phyloP scores from a whole-genome alignment of 2,797 vertebrate species.

The Schizothorax lantsangensis region DNA sequence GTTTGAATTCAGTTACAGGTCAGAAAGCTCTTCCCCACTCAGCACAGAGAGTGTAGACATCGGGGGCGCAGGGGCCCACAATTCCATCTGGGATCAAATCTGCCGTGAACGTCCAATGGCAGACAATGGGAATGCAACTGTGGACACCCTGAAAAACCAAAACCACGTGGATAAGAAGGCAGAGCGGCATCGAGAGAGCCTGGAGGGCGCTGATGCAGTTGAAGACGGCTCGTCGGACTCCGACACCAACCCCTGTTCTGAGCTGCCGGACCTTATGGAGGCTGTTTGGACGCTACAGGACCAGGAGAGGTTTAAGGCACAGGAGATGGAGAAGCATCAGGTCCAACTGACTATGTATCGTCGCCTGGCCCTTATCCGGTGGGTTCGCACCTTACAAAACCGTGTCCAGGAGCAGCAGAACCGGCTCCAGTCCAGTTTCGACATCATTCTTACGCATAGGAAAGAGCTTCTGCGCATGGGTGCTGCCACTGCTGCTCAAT shows the following conservation, averaged over 20 bases:
- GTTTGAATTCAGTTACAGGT: slow-evolving; percentile 86
- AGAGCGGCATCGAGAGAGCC: slow-evolving; percentile 47
- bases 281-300: slow-evolving; percentile 89
- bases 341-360: slow-evolving; percentile 96
- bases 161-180: slow-evolving; percentile 27
- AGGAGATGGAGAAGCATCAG: slow-evolving; percentile 96
- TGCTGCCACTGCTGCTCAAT: slow-evolving; percentile 67
- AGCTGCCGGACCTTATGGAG: slow-evolving; percentile 81
- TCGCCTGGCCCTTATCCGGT: slow-evolving; percentile 92
- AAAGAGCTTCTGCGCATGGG: slow-evolving; percentile 93
- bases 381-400: slow-evolving; percentile 91
- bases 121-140: slow-evolving; percentile 1
- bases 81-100: slow-evolving; percentile 70
- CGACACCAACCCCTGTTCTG: slow-evolving; percentile 63
- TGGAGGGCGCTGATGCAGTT: slow-evolving; percentile 42
- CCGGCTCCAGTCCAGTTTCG: slow-evolving; percentile 94
- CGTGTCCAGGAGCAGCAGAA: slow-evolving; percentile 91
- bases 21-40: slow-evolving; percentile 83
- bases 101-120: slow-evolving; percentile 69
- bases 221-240: slow-evolving; percentile 71
- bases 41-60: slow-evolving; percentile 79
- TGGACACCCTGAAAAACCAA: slow-evolving; percentile 12
- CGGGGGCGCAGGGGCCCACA: slow-evolving; percentile 46
- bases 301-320: slow-evolving; percentile 91
- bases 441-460: slow-evolving; percentile 93